A percentile compares a stretch with the other conserved stretches of the same genome.
Conservation (phyloP, 2,113 vertebrate species). For the Danionella cerebrum region DNA sequence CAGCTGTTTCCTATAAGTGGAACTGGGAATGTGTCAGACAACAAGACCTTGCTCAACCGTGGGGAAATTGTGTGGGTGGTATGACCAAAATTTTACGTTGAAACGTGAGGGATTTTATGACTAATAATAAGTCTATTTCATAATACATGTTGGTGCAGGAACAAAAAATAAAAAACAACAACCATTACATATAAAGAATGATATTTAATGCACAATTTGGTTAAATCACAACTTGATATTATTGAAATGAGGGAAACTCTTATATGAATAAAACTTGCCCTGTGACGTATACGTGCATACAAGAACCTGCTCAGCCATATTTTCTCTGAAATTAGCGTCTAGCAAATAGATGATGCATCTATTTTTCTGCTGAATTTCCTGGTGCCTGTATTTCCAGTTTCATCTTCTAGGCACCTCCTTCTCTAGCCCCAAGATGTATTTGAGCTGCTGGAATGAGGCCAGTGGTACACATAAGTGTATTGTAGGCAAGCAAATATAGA, state of each 20-base stretch:
- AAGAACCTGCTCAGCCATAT: conserved; percentile 31
- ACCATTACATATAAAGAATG: too few species aligned
- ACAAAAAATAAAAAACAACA: too few species aligned
- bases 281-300: too few species aligned
- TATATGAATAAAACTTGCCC: conserved; percentile 1
- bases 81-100: not conserved
- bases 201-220: too few species aligned
- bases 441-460: conserved; percentile 10
- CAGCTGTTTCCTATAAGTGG: conserved; percentile 42
- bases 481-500: not conserved
- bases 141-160: not conserved
- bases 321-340: not conserved
- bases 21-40: conserved; percentile 20
- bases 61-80: not conserved
- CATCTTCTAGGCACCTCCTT: not conserved
- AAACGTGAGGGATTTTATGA: not conserved
- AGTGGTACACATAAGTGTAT: not conserved
- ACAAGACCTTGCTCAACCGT: not conserved
- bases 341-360: not conserved
- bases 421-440: conserved; percentile 1
- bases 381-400: not conserved
- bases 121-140: not conserved
- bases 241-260: not conserved
- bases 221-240: too few species aligned
- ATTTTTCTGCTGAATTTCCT: not conserved